Evolutionary conservation across 2,797 vertebrate genomes (phyloP).

Genomic region (Acanthornis magna): DNA sequence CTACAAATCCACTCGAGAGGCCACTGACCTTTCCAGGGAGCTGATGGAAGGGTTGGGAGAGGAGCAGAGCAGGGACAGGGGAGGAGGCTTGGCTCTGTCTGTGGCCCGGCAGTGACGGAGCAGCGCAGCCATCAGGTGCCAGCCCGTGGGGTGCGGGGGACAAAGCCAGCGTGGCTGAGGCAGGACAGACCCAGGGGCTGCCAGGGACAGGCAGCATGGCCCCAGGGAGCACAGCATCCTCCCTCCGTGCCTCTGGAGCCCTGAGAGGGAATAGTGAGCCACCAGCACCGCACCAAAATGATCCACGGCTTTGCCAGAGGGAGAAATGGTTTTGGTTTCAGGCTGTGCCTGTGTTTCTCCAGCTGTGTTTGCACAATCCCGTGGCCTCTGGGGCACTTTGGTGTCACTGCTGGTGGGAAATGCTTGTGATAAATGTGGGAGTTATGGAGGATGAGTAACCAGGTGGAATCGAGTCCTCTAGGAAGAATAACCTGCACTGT

Average conservation of each 20-base stretch:
- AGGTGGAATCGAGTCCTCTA: background rate
- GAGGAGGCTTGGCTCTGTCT: constrained; percentile 72
- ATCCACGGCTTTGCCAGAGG: background rate
- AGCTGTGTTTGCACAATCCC: background rate
- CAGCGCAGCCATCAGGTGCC: constrained; percentile 74
- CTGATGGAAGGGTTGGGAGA: background rate
- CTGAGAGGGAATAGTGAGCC: background rate
- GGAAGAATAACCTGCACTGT: background rate
- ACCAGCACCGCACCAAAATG: background rate
- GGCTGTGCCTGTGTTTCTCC: background rate
- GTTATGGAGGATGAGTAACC: background rate
- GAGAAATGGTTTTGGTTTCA: background rate
- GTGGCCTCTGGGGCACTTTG: background rate
- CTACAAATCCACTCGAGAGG: background rate
- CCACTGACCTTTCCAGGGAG: background rate
- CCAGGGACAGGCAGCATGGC: background rate
- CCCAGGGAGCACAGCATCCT: background rate
- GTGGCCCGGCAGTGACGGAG: constrained; percentile 76
- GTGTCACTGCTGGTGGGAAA: background rate
- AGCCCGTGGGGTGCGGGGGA: constrained; percentile 64
- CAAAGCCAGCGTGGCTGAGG: constrained; percentile 66
- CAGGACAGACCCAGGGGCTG: background rate
- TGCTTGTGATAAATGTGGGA: background rate
- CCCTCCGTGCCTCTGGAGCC: background rate
- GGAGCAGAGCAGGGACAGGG: constrained; percentile 32